Percentiles rank a stretch among this genome's conserved stretches.
Evolutionary conservation across 2,113 vertebrate species (phyloP).

Genomic region (Tenrec ecaudatus): DNA sequence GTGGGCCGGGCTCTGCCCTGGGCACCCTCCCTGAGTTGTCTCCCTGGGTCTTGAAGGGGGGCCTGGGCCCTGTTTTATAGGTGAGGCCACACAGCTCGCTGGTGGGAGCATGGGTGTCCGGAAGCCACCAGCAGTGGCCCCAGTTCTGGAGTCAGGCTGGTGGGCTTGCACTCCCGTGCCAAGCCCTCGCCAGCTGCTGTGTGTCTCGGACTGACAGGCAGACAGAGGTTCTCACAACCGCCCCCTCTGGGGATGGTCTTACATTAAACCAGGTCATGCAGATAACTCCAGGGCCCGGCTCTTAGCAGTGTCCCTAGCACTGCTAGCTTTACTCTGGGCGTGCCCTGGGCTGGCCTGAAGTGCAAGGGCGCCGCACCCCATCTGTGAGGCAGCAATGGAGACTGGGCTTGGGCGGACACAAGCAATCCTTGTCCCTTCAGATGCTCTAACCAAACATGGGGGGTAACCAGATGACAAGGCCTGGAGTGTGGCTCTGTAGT

Average conservation of each 20-base stretch:
- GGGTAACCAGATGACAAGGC: not conserved
- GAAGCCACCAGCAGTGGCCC: not conserved
- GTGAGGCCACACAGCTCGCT: not conserved
- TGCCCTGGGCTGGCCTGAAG: not conserved
- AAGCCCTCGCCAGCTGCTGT: not conserved
- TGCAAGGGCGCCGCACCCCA: not conserved
- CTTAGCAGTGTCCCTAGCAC: not conserved
- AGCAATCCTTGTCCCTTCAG: not conserved
- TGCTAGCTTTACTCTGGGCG: not conserved
- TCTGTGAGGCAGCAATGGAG: not conserved
- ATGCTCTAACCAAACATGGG: not conserved
- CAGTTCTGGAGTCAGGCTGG: not conserved
- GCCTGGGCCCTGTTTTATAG: not conserved
- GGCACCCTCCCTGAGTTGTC: not conserved
- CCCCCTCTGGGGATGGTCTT: not conserved
- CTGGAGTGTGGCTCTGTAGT: accelerated
- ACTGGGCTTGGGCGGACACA: not conserved
- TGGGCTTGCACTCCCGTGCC: not conserved
- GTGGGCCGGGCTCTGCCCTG: accelerated
- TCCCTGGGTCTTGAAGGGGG: not conserved
- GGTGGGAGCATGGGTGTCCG: not conserved
- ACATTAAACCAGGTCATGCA: no score
- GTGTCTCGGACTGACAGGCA: not conserved
- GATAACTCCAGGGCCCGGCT: not conserved
- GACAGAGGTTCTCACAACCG: not conserved